These are phyloP conservation scores for Mayetiola destructor DNA, from an alignment of 2,888 invertebrate genomes.

Conservation along the genomic window DNA sequence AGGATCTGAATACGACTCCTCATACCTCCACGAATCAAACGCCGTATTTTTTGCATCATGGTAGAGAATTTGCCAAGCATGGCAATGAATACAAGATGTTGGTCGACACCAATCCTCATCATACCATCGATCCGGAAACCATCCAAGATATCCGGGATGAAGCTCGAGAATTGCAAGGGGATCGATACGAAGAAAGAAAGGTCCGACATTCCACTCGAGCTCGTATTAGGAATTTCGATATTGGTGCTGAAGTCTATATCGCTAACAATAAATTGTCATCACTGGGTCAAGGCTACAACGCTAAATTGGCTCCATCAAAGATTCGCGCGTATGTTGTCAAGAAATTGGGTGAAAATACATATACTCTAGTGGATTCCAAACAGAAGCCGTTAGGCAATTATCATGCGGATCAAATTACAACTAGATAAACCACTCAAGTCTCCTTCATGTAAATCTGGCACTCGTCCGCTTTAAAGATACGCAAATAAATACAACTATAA, in stretches of 20 bases:
- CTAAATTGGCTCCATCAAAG: background rate
- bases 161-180: background rate
- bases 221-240: background rate
- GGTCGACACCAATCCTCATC: background rate
- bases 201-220: background rate
- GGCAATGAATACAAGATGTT: background rate
- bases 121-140: background rate
- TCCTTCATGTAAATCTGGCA: too few relatives aligned
- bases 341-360: background rate
- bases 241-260: background rate
- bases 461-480: too few relatives aligned
- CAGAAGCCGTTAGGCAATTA: background rate
- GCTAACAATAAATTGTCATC: background rate
- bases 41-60: background rate
- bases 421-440: too few relatives aligned
- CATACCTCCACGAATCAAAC: background rate
- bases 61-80: background rate
- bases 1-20: background rate
- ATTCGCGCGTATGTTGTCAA: background rate
- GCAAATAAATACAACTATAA: too few relatives aligned
- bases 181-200: background rate
- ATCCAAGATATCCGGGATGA: background rate
- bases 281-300: background rate
- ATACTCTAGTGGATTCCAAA: background rate
- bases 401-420: too few relatives aligned